Percentiles rank a stretch among this genome's conserved stretches.
Evolutionary conservation across 2,888 invertebrate genomes (phyloP).

Genomic region (Zygaena filipendulae): DNA sequence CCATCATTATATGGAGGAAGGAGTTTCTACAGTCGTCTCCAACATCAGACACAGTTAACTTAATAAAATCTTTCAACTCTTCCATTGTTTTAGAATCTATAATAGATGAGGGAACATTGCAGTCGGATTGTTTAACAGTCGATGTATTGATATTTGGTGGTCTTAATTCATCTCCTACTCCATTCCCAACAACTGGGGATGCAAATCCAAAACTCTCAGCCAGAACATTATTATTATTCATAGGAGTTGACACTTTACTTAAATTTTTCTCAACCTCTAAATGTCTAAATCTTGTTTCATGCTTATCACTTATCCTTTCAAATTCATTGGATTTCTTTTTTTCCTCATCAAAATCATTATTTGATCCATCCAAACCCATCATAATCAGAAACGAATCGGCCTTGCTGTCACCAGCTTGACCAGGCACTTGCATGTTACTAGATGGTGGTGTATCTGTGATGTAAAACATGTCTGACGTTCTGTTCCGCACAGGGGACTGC

Average conservation of each 20-base stretch:
- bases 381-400: constrained; percentile 53
- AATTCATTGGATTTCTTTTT: constrained; percentile 31
- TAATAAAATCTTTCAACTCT: constrained; percentile 54
- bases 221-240: constrained; percentile 31
- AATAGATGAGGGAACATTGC: constrained; percentile 16
- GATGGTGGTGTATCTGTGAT: constrained; percentile 47
- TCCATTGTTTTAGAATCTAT: constrained; percentile 33
- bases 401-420: constrained; percentile 30
- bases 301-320: constrained; percentile 36
- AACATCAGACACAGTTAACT: constrained; percentile 41
- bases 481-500: constrained; percentile 30
- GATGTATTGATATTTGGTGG: constrained; percentile 26
- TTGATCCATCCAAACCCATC: constrained; percentile 51
- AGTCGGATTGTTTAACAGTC: constrained; percentile 23
- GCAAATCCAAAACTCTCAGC: constrained; percentile 35
- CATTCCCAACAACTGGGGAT: constrained; percentile 37
- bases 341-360: constrained; percentile 36
- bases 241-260: constrained; percentile 51
- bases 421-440: constrained; percentile 24
- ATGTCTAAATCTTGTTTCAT: constrained; percentile 30
- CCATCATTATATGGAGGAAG: constrained; percentile 59
- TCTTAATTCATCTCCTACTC: constrained; percentile 29
- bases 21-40: constrained; percentile 52
- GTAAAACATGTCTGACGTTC: constrained; percentile 49
- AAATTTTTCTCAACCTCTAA: constrained; percentile 42